Base-by-base conservation (phyloP, 2,797 vertebrate genomes). In the Chiroxiphia lanceolata region DNA sequence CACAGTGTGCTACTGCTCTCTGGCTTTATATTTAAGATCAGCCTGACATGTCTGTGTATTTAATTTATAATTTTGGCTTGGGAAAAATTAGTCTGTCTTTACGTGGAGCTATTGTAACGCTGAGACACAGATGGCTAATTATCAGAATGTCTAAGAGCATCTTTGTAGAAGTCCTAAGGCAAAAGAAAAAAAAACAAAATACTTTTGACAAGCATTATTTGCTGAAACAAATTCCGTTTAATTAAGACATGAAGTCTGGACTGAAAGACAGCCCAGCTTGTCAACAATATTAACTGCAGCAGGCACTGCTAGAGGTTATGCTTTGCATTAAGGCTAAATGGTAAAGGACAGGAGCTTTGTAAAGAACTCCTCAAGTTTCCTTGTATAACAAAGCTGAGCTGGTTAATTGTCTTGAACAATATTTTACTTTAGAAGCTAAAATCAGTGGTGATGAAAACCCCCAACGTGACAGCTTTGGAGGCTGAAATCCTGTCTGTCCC, bases 71-170 rank as follows among this genome's bases (percentile, higher is more conserved):
- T 77, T 94, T 86, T 85, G 53, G 23, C 80, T 85, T 67, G 48
- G 47, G 38, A 77, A 34, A 90, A 64, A 94, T 71, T 26, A 77
- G 33, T 40, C 57, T 71, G 50, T 50, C 54, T 79, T 87, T 48
- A 29, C 56, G 23, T 19, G 48, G 89, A 90, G 83, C 82, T 75
- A 9, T 47, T 84, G 70, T 54, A 90, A 91, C 7, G 17, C 83
- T 44, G 79, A 69, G 80, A 90, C 95, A 75, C 93, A 96, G 96
- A 94, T 95, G 96, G 95, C 91, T 97, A 95, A 91, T 96, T 89
- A 89, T 80, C 19, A 3, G 56, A 92, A 87, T 77, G 93, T 95
- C 92, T 94, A 89, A 95, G 59, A 91, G 70, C 91, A 89, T 85
- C 93, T 94, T 91, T 72, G 69, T 91, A 80, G 65, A 50, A 69